Evolutionary conservation across 2,797 vertebrate genomes (phyloP).

Genomic region (Strix occidentalis): DNA sequence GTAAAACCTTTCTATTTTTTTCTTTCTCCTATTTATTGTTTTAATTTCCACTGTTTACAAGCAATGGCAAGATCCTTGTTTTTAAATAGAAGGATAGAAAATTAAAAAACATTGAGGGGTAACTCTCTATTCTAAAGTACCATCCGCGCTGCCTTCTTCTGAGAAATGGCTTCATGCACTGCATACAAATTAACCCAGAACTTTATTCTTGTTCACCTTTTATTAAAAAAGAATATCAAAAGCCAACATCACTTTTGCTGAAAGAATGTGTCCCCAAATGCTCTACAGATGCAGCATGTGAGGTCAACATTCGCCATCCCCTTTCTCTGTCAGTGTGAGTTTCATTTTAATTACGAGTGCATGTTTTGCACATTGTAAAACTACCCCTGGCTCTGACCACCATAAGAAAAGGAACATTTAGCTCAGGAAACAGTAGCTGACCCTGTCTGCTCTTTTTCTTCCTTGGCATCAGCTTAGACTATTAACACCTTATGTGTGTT

Average conservation of each 20-base stretch:
- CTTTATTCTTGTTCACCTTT: background rate
- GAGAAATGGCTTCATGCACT: background rate
- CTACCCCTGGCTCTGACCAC: conserved; percentile 56
- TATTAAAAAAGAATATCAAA: conserved; percentile 1
- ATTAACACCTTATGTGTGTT: conserved; percentile 70
- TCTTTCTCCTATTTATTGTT: background rate
- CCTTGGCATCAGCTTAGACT: conserved; percentile 70
- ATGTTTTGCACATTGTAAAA: conserved; percentile 66
- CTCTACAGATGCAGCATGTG: conserved; percentile 44
- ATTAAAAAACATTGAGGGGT: background rate
- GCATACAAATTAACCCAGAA: conserved; percentile 10
- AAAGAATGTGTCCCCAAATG: conserved; percentile 48
- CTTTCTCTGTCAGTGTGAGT: conserved; percentile 71
- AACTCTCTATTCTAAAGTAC: background rate
- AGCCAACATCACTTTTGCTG: conserved; percentile 1
- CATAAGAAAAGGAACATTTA: conserved; percentile 72
- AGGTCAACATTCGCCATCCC: conserved; percentile 25
- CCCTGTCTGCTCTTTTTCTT: conserved; percentile 73
- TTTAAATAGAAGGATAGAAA: background rate
- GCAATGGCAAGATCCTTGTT: background rate
- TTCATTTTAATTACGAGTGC: conserved; percentile 68
- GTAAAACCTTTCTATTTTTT: background rate
- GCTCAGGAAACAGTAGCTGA: conserved; percentile 80
- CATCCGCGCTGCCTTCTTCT: background rate
- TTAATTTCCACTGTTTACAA: background rate